phyloP scores from a whole-genome alignment of 2,113 vertebrate species.

The Cepphus grylle region DNA sequence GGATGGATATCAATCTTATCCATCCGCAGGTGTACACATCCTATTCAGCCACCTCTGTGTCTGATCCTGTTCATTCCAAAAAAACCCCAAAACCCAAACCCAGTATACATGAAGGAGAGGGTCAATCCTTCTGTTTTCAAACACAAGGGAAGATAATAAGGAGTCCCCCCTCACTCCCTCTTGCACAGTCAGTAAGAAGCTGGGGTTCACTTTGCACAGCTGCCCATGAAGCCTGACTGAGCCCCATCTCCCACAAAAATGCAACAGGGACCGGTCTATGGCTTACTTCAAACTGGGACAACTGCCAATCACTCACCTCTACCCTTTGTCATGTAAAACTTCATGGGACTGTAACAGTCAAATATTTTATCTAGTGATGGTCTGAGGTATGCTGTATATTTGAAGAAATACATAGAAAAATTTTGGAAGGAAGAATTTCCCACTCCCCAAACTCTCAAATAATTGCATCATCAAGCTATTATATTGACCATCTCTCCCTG shows the following conservation, averaged over 20 bases:
- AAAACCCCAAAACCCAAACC: accelerated
- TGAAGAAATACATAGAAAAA: neutral
- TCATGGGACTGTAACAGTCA: neutral
- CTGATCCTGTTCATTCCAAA: neutral
- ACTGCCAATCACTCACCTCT: neutral
- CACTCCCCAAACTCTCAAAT: neutral
- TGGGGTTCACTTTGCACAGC: neutral
- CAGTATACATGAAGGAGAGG: neutral
- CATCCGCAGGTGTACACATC: neutral
- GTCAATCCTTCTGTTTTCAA: neutral
- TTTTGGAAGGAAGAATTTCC: neutral
- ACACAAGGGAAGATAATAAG: neutral
- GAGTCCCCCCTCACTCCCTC: accelerated
- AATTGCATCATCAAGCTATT: neutral
- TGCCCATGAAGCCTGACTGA: neutral
- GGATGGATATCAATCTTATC: neutral
- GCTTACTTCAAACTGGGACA: neutral
- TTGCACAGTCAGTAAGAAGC: neutral
- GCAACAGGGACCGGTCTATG: too few species aligned
- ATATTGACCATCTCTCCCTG: neutral
- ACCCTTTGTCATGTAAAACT: neutral
- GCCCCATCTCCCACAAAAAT: neutral
- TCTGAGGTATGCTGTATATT: neutral
- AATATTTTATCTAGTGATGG: neutral
- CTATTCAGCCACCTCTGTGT: neutral